Base-by-base conservation (phyloP, 2,113 vertebrate species). In the Apodemus sylvaticus region DNA sequence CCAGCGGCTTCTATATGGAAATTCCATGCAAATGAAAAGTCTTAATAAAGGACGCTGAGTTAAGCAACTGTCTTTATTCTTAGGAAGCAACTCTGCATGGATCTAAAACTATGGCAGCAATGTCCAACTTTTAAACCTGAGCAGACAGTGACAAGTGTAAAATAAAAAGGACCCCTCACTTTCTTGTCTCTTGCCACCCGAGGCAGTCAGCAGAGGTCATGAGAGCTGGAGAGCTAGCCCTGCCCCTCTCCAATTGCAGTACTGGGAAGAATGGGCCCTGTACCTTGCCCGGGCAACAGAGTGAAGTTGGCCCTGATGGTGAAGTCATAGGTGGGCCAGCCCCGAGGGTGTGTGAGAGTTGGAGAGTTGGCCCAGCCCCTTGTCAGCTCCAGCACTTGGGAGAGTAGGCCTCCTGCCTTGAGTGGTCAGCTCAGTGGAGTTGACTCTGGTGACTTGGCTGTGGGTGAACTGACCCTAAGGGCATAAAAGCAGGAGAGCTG, bases 41-140 rank as follows among this genome's bases (percentile, higher is more conserved):
- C 86, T 74, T 90, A 94, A 55, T 68, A 3, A 88, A 87, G 93
- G 14, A 34, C 36, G n/a, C 0, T 76, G 60, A 85, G 3, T 89
- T 82, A 95, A 78, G 39, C 29, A 94, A 91, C 42, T 78, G 4
- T 62, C 81, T 51, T 94, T 86, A 55, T 93, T 96, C n/a, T 87
- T 90, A 91, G 55, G 68, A 92, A 94, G 73, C 58, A 1, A 79
- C 89, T 94, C 36, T 64, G 2, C 31, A 62, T 36, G 13, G 42
- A 81, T 73, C 89, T 90, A 71, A 93, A 87, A 48, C 58, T 13
- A 64, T 34, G 5, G 45, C 60, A 92, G 78, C 48, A 64, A n/a
- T 51, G 5, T 74, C 89, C 5, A 24, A 60, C 36, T 73, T 94
- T 92, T 36, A 95, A 91, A 94, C 13, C 73, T 70, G 86, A 14